Evolutionary conservation across 2,113 vertebrate genomes (phyloP).

Genomic region (Microcebus jonahi): DNA sequence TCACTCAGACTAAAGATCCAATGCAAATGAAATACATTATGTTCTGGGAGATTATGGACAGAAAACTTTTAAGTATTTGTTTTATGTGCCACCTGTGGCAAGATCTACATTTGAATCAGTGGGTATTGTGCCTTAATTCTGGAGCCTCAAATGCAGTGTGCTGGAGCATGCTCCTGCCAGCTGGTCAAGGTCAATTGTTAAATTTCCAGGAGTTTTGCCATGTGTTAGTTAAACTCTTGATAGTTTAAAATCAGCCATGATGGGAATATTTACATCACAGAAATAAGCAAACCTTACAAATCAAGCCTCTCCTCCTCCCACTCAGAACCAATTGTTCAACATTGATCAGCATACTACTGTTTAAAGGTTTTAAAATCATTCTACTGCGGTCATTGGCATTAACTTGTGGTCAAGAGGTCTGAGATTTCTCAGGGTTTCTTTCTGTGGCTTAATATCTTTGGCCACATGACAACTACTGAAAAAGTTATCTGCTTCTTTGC

Average conservation of each 20-base stretch:
- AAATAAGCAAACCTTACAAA: conserved; percentile 38
- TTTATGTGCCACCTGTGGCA: not conserved
- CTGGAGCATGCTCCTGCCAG: not conserved
- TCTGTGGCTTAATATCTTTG: not conserved
- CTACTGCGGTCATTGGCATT: not conserved
- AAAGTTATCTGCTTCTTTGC: conserved; percentile 6
- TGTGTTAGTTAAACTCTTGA: not conserved
- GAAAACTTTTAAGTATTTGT: not conserved
- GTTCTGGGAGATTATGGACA: not conserved
- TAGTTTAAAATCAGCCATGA: not conserved
- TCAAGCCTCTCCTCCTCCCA: not conserved
- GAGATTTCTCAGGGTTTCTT: conserved; percentile 22
- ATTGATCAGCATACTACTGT: not conserved
- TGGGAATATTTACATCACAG: conserved; percentile 18
- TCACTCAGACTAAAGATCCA: conserved; percentile 12
- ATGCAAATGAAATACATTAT: not conserved
- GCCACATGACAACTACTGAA: not conserved
- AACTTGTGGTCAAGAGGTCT: not conserved
- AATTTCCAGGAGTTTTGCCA: not conserved
- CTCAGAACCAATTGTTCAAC: not conserved
- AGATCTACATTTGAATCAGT: not conserved
- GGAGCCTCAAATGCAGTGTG: not conserved
- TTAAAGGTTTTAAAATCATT: not conserved
- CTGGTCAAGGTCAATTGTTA: not conserved
- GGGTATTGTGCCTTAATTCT: not conserved